These are phyloP conservation scores for Catharus fuscescens DNA, from an alignment of 2,113 vertebrate species.

Conservation along the genomic window DNA sequence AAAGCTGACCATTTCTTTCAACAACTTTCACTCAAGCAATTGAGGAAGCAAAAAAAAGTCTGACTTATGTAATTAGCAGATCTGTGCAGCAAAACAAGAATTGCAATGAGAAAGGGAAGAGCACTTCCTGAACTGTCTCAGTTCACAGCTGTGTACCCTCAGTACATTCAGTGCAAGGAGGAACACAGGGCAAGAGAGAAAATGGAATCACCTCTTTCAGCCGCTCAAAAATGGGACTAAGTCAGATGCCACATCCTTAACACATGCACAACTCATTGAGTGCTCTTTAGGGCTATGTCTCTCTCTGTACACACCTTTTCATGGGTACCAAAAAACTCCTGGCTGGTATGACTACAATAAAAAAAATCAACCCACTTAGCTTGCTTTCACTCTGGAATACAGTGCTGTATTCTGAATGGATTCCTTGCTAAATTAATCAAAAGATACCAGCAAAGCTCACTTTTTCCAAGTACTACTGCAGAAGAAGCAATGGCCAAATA, in stretches of 20 bases:
- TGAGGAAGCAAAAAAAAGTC: not conserved
- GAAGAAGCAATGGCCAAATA: not conserved
- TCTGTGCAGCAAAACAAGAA: not conserved
- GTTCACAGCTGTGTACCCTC: not conserved
- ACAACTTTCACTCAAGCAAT: not conserved
- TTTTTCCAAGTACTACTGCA: not conserved
- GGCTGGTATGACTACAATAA: not conserved
- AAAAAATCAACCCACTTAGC: not conserved
- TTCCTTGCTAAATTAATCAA: not conserved
- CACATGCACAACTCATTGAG: rapidly evolving
- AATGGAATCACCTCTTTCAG: not conserved
- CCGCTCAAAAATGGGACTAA: not conserved
- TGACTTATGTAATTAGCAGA: not conserved
- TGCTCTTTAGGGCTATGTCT: not conserved
- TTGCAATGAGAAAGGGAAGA: not conserved
- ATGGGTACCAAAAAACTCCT: not conserved
- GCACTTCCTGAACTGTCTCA: not conserved
- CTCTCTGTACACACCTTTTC: not conserved
- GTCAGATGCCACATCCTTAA: not conserved
- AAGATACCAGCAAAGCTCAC: not conserved
- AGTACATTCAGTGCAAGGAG: not conserved
- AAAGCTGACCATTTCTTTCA: not conserved
- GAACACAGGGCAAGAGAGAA: not conserved
- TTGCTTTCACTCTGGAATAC: not conserved
- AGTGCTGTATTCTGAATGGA: not conserved